phyloP scores from a whole-genome alignment of 1,140 invertebrate species.

The Neodiprion virginianus region DNA sequence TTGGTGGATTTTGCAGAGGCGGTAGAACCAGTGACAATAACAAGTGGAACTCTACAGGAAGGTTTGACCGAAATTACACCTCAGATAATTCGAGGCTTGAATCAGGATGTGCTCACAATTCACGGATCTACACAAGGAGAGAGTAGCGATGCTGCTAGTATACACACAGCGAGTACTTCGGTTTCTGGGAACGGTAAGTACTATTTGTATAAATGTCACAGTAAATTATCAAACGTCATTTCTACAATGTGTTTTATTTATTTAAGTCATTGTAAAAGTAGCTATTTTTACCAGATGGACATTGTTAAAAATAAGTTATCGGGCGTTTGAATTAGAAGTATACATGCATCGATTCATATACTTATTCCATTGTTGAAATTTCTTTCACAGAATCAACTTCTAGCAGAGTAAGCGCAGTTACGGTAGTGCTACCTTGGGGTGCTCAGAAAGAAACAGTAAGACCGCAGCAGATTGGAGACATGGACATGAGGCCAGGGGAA shows the following conservation, averaged over 20 bases:
- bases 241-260: neutral
- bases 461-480: constrained; percentile 66
- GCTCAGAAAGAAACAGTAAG: constrained; percentile 76
- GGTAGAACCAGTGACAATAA: constrained; percentile 45
- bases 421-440: constrained; percentile 78
- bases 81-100: constrained; percentile 37
- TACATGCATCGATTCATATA: neutral
- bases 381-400: constrained; percentile 51
- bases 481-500: constrained; percentile 84
- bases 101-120: constrained; percentile 48
- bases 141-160: constrained; percentile 54
- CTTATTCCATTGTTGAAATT: constrained; percentile 4
- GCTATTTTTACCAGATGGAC: too few species aligned
- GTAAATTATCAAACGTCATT: neutral
- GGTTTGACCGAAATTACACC: constrained; percentile 39
- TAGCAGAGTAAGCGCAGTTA: constrained; percentile 55
- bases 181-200: constrained; percentile 55
- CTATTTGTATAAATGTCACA: neutral
- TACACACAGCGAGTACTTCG: constrained; percentile 56
- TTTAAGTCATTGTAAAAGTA: too few species aligned
- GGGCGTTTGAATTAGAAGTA: too few species aligned
- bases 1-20: constrained; percentile 34
- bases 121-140: constrained; percentile 53
- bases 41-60: constrained; percentile 50
- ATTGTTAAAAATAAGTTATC: too few species aligned